Evolutionary conservation across 2,113 vertebrate genomes (phyloP).

Genomic region (Psittacus erithacus): DNA sequence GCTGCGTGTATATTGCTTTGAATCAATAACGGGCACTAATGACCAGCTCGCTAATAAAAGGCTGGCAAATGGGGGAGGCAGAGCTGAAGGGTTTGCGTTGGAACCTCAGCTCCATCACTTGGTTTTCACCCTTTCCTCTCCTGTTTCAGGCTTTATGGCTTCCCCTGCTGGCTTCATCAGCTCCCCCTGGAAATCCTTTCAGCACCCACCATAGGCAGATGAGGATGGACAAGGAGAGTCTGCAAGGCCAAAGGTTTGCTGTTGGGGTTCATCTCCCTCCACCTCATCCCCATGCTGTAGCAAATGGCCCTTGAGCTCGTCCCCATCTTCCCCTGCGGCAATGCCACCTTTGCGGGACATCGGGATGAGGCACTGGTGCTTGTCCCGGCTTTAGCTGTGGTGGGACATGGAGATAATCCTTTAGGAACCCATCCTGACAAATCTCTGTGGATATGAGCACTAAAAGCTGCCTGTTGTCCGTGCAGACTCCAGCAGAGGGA

Average conservation of each 20-base stretch:
- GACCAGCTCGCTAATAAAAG: rapidly evolving
- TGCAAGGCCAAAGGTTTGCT: neutral
- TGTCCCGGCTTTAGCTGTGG: rapidly evolving
- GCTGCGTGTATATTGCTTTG: rapidly evolving
- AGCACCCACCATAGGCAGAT: rapidly evolving
- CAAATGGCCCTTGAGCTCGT: neutral
- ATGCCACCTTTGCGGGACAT: rapidly evolving
- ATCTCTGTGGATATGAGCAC: rapidly evolving
- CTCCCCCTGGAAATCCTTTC: neutral
- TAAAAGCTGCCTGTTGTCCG: neutral
- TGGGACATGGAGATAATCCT: neutral
- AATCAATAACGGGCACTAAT: neutral
- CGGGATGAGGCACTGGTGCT: rapidly evolving
- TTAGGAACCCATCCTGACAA: rapidly evolving
- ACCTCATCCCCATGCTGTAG: neutral
- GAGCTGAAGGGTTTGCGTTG: neutral
- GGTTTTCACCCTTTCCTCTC: neutral
- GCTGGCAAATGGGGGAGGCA: neutral
- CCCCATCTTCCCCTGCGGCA: neutral
- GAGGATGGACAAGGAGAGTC: neutral
- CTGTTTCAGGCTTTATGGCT: neutral
- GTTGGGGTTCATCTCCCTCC: neutral
- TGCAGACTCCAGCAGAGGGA: conserved; percentile 54
- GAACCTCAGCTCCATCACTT: neutral
- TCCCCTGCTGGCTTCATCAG: neutral